These are phyloP conservation scores for Drosophila acutilabella DNA, from an alignment of 2,888 invertebrate species.

Conservation along the genomic window DNA sequence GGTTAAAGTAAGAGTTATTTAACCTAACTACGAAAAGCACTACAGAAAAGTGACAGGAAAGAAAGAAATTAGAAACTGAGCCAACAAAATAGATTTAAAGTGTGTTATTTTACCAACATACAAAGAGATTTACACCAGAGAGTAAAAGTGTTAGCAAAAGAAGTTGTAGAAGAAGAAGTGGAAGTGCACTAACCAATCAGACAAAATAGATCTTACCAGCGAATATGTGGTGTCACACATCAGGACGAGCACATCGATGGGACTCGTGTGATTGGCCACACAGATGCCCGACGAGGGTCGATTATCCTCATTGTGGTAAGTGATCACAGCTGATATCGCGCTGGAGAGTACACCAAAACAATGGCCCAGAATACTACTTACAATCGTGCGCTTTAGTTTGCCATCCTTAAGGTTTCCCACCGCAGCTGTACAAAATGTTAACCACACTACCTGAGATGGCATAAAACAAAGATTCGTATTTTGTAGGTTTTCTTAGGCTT, in stretches of 20 bases:
- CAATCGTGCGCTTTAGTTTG: conserved; percentile 91
- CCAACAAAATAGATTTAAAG: too few relatives aligned
- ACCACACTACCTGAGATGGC: conserved; percentile 91
- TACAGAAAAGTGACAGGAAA: too few relatives aligned
- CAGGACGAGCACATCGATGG: conserved; percentile 98
- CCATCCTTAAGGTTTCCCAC: conserved; percentile 93
- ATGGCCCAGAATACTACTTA: conserved; percentile 92
- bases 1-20: too few relatives aligned
- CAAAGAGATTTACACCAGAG: conserved; percentile 3
- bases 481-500: conserved; percentile 22
- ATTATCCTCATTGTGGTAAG: conserved; percentile 94
- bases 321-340: conserved; percentile 95
- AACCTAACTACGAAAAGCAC: too few relatives aligned
- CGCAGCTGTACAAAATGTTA: conserved; percentile 93
- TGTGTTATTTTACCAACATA: conserved; percentile 9
- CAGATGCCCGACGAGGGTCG: conserved; percentile 94
- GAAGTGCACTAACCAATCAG: conserved; percentile 21
- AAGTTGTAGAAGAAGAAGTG: too few relatives aligned
- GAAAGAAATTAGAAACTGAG: too few relatives aligned
- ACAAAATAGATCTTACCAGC: conserved; percentile 89
- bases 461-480: conserved; percentile 57
- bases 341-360: conserved; percentile 97
- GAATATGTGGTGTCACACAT: conserved; percentile 99
- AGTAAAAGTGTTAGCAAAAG: conserved; percentile 10
- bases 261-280: conserved; percentile 99